Conservation (phyloP, 1,140 invertebrate genomes). For the Cecropterus lyciades region DNA sequence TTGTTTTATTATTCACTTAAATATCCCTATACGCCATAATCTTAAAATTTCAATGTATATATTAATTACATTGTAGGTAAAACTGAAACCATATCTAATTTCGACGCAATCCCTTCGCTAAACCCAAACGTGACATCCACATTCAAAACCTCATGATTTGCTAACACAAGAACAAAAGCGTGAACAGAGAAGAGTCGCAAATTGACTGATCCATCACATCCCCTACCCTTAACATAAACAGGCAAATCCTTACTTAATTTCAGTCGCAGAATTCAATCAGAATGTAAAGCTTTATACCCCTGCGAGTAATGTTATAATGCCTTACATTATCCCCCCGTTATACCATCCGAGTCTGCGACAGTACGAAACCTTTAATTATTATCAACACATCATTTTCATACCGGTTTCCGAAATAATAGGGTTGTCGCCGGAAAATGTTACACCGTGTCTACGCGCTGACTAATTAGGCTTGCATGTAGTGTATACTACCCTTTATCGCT, state of each 20-base stretch:
- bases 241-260: slow-evolving; percentile 83
- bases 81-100: slow-evolving; percentile 11
- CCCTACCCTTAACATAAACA: slow-evolving; percentile 78
- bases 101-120: neutral
- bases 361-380: slow-evolving; percentile 84
- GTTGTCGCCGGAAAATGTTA: slow-evolving; percentile 46
- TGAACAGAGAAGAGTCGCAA: slow-evolving; percentile 66
- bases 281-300: slow-evolving; percentile 78
- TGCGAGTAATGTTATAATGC: slow-evolving; percentile 80
- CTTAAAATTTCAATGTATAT: too few relatives aligned
- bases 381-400: slow-evolving; percentile 84
- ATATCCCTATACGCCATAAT: too few relatives aligned
- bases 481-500: neutral
- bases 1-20: too few relatives aligned
- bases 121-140: slow-evolving; percentile 26
- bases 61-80: slow-evolving; percentile 2
- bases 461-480: slow-evolving; percentile 1
- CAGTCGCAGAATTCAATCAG: slow-evolving; percentile 82
- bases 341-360: slow-evolving; percentile 65
- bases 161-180: slow-evolving; percentile 59
- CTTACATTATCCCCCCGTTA: slow-evolving; percentile 73
- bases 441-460: slow-evolving; percentile 10
- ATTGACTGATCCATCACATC: slow-evolving; percentile 76
- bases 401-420: slow-evolving; percentile 65
- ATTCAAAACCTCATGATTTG: slow-evolving; percentile 39